phyloP scores from a whole-genome alignment of 1,140 invertebrate species.

The Planococcus citri region DNA sequence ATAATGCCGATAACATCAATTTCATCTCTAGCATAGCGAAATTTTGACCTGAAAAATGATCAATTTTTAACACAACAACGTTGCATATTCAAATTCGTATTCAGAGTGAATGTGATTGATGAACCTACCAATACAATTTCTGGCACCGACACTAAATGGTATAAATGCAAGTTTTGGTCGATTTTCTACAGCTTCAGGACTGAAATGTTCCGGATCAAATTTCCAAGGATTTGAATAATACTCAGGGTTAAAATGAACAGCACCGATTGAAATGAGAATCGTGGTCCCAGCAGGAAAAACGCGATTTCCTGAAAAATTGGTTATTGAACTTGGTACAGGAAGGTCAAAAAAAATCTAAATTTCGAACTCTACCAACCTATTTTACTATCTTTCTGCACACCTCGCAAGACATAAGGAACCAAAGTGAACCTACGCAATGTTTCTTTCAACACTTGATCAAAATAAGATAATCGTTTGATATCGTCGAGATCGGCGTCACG shows the following conservation, averaged over 20 bases:
- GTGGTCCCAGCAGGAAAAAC: conserved; percentile 35
- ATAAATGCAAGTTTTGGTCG: conserved; percentile 47
- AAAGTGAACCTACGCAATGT: conserved; percentile 35
- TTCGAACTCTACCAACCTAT: conserved; percentile 32
- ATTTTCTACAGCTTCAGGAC: conserved; percentile 37
- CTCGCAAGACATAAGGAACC: conserved; percentile 45
- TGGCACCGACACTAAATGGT: conserved; percentile 58
- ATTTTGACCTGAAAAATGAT: conserved; percentile 20
- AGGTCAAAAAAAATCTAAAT: too few relatives aligned
- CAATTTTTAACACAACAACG: too few relatives aligned
- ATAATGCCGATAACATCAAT: conserved; percentile 22
- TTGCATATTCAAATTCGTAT: too few relatives aligned
- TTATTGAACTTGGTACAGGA: too few relatives aligned
- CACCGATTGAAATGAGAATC: conserved; percentile 38
- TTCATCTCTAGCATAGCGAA: conserved; percentile 27
- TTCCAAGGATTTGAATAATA: conserved; percentile 56
- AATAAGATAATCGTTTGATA: conserved; percentile 33
- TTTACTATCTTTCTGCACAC: conserved; percentile 39
- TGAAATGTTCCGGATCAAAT: conserved; percentile 65
- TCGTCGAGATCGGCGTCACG: conserved; percentile 40
- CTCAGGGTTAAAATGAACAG: conserved; percentile 50
- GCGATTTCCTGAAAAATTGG: conserved; percentile 23
- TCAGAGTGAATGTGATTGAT: too few relatives aligned
- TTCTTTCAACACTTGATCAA: conserved; percentile 26
- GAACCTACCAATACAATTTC: conserved; percentile 55